phyloP scores from a whole-genome alignment of 2,888 invertebrate species.

The Lamellibrachia columna region DNA sequence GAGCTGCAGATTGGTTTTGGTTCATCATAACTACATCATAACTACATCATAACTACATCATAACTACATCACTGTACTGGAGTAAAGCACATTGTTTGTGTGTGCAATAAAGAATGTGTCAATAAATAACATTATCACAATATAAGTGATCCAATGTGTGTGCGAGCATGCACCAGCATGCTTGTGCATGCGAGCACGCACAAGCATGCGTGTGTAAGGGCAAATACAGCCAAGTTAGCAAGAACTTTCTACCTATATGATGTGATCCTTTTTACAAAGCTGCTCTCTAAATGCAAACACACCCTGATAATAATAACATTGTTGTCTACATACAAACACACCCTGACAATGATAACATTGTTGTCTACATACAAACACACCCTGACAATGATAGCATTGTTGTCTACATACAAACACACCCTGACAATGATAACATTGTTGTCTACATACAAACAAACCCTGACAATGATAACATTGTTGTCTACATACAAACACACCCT shows the following conservation, averaged over 20 bases:
- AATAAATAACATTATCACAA: too few relatives aligned
- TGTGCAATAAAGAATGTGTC: too few relatives aligned
- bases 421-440: background rate
- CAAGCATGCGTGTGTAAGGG: background rate
- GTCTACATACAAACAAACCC: background rate
- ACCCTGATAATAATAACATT: background rate
- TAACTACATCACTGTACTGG: too few relatives aligned
- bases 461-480: background rate
- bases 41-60: too few relatives aligned
- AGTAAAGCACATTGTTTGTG: too few relatives aligned
- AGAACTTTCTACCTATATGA: background rate
- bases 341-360: background rate
- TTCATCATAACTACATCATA: too few relatives aligned
- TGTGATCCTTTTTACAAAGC: background rate
- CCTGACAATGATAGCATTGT: background rate
- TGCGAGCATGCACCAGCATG: too few relatives aligned
- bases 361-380: background rate
- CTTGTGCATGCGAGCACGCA: too few relatives aligned
- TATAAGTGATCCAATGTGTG: too few relatives aligned
- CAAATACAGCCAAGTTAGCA: background rate
- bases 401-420: background rate
- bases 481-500: background rate
- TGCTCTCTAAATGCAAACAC: background rate
- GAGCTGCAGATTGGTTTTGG: too few relatives aligned
- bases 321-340: background rate